Conservation (phyloP, 2,797 vertebrate genomes). For the Parambassis ranga region DNA sequence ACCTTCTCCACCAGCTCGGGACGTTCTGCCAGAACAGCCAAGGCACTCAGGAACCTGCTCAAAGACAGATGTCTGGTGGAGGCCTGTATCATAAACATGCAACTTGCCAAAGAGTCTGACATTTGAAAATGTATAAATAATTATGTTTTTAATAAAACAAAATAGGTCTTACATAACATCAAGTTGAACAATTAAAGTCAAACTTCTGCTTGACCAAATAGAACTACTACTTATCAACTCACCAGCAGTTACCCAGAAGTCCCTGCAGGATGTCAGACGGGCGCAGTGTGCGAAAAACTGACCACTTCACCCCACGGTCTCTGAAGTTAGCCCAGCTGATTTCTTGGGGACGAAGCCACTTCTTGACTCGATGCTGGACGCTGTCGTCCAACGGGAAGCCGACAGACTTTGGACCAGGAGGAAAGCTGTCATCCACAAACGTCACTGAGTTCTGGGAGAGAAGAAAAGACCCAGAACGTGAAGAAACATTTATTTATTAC, state of each 20-base stretch:
- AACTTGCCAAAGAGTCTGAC: too few species aligned
- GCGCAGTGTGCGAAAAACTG: conserved; percentile 83
- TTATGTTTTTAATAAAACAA: too few species aligned
- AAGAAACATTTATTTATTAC: too few species aligned
- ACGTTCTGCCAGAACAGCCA: conserved; percentile 91
- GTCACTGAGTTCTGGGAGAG: conserved; percentile 81
- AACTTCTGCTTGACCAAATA: not conserved
- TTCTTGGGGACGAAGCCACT: conserved; percentile 83
- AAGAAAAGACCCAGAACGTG: not conserved
- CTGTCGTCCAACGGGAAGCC: conserved; percentile 85
- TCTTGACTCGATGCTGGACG: conserved; percentile 85
- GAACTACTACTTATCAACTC: not conserved
- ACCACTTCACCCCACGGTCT: conserved; percentile 69
- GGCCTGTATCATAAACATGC: too few species aligned
- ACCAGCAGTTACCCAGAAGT: conserved; percentile 92
- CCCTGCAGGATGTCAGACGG: conserved; percentile 89
- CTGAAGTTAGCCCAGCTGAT: conserved; percentile 80
- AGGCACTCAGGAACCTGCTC: conserved; percentile 89
- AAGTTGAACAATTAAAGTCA: too few species aligned
- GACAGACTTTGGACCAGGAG: conserved; percentile 82
- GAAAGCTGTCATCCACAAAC: conserved; percentile 90
- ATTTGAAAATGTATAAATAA: too few species aligned
- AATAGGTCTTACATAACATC: too few species aligned
- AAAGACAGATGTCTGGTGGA: not conserved
- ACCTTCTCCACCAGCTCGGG: conserved; percentile 92